phyloP scores from a whole-genome alignment of 2,888 invertebrate species.

The Monoplex corrugatus region DNA sequence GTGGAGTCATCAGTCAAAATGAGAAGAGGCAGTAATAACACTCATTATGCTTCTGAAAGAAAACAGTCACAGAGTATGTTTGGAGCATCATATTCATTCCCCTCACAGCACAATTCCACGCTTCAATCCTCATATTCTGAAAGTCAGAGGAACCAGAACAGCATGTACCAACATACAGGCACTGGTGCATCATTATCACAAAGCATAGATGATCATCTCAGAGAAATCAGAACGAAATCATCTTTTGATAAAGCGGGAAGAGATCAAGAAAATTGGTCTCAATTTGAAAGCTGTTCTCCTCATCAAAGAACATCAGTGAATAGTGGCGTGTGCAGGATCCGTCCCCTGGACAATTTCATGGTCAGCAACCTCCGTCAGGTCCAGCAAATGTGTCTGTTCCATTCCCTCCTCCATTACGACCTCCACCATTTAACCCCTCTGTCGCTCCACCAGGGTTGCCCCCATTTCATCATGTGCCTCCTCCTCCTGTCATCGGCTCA shows the following conservation, averaged over 20 bases:
- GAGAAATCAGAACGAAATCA: conserved; percentile 27
- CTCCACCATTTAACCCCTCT: conserved; percentile 14
- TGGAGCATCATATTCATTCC: not conserved
- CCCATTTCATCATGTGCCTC: not conserved
- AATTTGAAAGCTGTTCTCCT: not conserved
- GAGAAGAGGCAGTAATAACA: not conserved
- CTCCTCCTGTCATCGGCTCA: not conserved
- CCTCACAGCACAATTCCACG: not conserved
- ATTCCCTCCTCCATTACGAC: conserved; percentile 29
- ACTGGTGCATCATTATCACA: not conserved
- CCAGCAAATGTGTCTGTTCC: not conserved
- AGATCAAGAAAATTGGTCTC: not conserved
- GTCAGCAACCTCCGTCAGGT: not conserved
- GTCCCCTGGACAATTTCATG: not conserved
- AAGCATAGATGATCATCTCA: not conserved
- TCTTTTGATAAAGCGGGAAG: not conserved
- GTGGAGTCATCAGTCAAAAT: not conserved
- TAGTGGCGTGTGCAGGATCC: not conserved
- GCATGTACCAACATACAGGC: not conserved
- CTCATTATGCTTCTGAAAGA: not conserved
- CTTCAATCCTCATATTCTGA: too few relatives aligned
- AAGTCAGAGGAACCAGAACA: too few relatives aligned
- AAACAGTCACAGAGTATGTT: not conserved
- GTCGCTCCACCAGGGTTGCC: conserved; percentile 34
- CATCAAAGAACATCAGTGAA: not conserved